Evolutionary conservation across 1,140 invertebrate genomes (phyloP), one percentile per base, ranked within the genome.

Genomic region (Lithobius niger): DNA sequence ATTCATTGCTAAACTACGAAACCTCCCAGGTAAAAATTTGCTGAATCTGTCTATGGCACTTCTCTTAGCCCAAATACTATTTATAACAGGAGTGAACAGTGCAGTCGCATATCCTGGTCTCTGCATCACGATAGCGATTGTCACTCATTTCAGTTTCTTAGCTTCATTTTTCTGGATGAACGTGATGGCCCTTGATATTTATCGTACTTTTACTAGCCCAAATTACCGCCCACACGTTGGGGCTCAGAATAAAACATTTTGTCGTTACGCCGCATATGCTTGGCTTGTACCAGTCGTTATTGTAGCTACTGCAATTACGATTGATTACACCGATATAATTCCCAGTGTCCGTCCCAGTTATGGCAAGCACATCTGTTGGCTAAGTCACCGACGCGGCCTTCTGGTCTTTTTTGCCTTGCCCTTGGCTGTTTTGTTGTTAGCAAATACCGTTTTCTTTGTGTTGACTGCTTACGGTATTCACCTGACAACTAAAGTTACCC

Each of bases 161-260:
- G 80, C 88, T 25, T 91, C 22, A 56, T 96, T 96, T 76, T 92
- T 92, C 69, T 97, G 93, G 93, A 83, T 96, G 54, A 90, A 88
- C 71, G 87, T 88, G 36, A 93, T 95, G 86, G 89, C 90, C 69
- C 89, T 91, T 74, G 91, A 94, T 71, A 90, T 93, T 66, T 93
- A 86, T 83, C 87, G 87, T 81, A 93, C 90, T 16, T 76, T 77
- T 60, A 68, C 59, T 22, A 43, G 56, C 52, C 50, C 47, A 15
- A 6, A 52, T 40, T 27, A 10, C 21, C 10, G 22, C 13, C 13
- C 15, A 18, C 10, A 21, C 6, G n/a, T 36, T n/a, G 31, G 10
- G 31, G 6, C 18, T 3, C 3, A 3, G 4, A 16, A 16, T 1
- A 47, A 47, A 13, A 21, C 52, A n/a, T 64, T 64, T 50, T 15